phyloP scores from a whole-genome alignment of 2,113 vertebrate species.

The Heptranchias perlo region DNA sequence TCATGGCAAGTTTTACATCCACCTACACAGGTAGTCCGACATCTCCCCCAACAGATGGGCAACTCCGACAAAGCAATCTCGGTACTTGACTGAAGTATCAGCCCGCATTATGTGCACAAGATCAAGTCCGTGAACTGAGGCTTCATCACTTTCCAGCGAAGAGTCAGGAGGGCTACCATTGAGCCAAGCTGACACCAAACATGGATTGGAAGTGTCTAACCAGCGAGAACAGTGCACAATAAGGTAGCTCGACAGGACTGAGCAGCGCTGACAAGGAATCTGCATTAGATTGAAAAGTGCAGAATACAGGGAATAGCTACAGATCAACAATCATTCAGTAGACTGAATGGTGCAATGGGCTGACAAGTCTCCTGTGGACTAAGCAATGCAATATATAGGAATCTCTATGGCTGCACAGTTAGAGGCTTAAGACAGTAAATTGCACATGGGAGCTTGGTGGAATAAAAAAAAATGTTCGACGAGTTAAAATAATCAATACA shows the following conservation, averaged over 20 bases:
- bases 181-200: background rate
- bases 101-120: background rate
- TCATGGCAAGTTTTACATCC: background rate
- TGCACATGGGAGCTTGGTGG: background rate
- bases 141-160: background rate
- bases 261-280: background rate
- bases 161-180: background rate
- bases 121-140: background rate
- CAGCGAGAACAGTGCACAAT: background rate
- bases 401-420: slow-evolving; percentile 61
- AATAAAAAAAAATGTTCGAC: background rate
- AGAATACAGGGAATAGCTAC: background rate
- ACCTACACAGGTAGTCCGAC: background rate
- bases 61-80: background rate
- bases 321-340: background rate
- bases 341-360: slow-evolving; percentile 49
- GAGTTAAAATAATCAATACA: slow-evolving; percentile 24
- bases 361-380: slow-evolving; percentile 68
- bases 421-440: slow-evolving; percentile 66
- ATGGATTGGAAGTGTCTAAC: background rate
- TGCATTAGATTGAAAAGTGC: background rate
- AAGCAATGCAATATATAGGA: slow-evolving; percentile 65
- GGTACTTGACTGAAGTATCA: background rate
- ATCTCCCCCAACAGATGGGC: background rate
- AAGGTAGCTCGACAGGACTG: background rate